Evolutionary conservation across 2,113 vertebrate species (phyloP), one percentile per base, ranked within the genome.

Genomic region (Tachysurus vachellii): DNA sequence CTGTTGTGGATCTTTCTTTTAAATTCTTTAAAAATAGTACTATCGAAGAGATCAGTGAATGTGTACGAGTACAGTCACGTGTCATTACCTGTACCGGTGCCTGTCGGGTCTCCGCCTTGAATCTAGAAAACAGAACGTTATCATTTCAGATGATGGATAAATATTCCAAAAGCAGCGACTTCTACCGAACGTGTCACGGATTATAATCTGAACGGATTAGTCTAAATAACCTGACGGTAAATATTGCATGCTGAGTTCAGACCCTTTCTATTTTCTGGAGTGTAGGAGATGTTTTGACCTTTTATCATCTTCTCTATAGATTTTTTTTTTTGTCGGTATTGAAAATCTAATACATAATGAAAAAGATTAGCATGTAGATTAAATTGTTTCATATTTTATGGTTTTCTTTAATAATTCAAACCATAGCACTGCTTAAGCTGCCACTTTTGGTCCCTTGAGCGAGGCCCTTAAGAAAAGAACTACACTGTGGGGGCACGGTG

Each of bases 101-200:
- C 98, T 2, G 97, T 99, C 0, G 98, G 98, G 91, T 99, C 98
- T 5, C 98, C 98, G 61, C 98, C 98, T 91, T 99, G 98, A 92
- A 99, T 99, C 98, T 99, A 92, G 31, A 64, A 89, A 90, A 89
- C 90, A 81, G 87, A 73, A 80, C 9, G 12, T 17, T n/a, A 61
- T 53, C 56, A 76, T 21, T 36, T 36, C 16, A 56, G 59, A 86
- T 21, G 21, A 81, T 23, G 36, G 2, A 54, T 54, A 80, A 54
- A 44, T 28, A 21, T 59, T 50, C 19, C 28, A 50, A 42, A 44
- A 6, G 16, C 14, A 70, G 68, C n/a, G 13, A 13, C 0, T 56
- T 1, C 21, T 64, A 23, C 70, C 57, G 7, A 42, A 61, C 16
- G 2, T 0, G 17, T 64, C 42, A 19, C 3, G 42, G 54, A 54